Percentiles rank a stretch among this genome's conserved stretches.
Conservation (phyloP, 2,888 invertebrate species). For the Eledona agricola region DNA sequence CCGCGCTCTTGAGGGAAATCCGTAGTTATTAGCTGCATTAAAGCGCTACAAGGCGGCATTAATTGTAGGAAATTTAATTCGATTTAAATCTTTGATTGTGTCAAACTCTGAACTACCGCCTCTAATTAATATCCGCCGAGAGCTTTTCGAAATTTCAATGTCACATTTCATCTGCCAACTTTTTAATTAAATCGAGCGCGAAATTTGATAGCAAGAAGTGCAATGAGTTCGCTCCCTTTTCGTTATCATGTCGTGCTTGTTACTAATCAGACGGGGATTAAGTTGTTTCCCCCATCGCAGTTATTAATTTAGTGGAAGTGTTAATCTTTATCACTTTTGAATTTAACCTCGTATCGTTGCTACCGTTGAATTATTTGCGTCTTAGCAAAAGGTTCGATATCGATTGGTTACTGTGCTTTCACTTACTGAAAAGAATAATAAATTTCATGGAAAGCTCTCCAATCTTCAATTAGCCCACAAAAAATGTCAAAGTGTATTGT, state of each 20-base stretch:
- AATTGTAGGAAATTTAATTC: slow-evolving; percentile 21
- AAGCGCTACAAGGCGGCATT: too few species aligned
- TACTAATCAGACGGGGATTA: too few species aligned
- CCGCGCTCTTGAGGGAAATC: too few species aligned
- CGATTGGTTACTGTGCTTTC: neutral
- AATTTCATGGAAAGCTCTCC: neutral
- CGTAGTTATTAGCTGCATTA: slow-evolving; percentile 2
- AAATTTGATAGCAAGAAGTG: slow-evolving; percentile 7
- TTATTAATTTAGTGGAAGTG: too few species aligned
- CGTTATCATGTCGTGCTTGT: too few species aligned
- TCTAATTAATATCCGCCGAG: slow-evolving; percentile 31
- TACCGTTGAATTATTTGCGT: too few species aligned
- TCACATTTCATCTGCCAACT: slow-evolving; percentile 29
- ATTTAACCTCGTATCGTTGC: too few species aligned
- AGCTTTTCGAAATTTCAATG: slow-evolving; percentile 28
- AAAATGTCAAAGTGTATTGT: neutral
- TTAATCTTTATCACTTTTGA: too few species aligned
- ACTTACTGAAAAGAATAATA: neutral
- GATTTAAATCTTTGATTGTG: slow-evolving; percentile 22
- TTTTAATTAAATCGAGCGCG: slow-evolving; percentile 31
- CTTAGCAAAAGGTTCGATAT: neutral
- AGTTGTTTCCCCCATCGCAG: too few species aligned
- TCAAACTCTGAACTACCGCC: slow-evolving; percentile 12
- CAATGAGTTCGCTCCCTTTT: too few species aligned
- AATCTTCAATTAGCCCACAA: neutral